Conservation (phyloP, 2,888 invertebrate genomes). For the Nephrotoma appendiculata region DNA sequence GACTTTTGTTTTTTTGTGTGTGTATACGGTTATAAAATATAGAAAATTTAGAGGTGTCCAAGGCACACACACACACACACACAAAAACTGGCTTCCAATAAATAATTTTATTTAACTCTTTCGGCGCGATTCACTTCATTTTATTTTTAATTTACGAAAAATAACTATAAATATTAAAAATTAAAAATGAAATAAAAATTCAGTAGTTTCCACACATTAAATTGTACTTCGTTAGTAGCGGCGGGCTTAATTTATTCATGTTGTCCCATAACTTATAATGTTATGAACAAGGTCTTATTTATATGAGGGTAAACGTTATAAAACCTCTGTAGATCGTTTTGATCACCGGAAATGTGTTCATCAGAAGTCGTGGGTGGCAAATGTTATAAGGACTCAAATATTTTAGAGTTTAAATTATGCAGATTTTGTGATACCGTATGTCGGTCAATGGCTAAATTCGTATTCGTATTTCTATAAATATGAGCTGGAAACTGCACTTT, state of each 20-base stretch:
- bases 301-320: not conserved
- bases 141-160: not conserved
- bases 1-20: not conserved
- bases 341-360: not conserved
- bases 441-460: too few relatives aligned
- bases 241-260: not conserved
- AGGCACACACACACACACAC: not conserved
- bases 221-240: not conserved
- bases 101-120: not conserved
- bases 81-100: not conserved
- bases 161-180: not conserved
- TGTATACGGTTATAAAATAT: not conserved
- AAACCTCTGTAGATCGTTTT: not conserved
- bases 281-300: not conserved
- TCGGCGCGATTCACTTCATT: not conserved
- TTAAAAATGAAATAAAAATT: not conserved
- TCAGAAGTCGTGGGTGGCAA: not conserved
- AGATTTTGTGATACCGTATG: too few relatives aligned
- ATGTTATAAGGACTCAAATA: not conserved
- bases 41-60: not conserved
- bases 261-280: not conserved
- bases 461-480: too few relatives aligned
- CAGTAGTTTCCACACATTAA: not conserved
- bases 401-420: not conserved
- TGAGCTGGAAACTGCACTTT: too few relatives aligned